phyloP scores from a whole-genome alignment of 2,113 vertebrate genomes.

The Spilogale gracilis region DNA sequence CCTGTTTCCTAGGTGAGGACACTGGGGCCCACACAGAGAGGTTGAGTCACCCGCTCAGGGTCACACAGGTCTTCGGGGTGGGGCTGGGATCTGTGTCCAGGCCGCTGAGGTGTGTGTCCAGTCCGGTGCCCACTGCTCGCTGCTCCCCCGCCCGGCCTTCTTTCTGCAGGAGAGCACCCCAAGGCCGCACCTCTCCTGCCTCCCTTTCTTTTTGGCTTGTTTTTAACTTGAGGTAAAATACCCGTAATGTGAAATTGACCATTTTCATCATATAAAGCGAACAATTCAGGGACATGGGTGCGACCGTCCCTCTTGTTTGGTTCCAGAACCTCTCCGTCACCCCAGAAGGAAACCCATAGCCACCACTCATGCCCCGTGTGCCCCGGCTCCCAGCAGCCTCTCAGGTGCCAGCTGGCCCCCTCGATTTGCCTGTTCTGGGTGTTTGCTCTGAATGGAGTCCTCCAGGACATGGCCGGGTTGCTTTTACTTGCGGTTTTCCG shows the following conservation, averaged over 20 bases:
- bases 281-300: neutral
- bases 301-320: neutral
- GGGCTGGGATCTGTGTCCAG: neutral
- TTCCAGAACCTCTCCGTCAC: neutral
- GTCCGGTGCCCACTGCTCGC: neutral
- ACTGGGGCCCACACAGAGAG: neutral
- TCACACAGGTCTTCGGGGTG: neutral
- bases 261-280: neutral
- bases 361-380: neutral
- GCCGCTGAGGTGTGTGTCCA: neutral
- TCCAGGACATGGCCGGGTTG: neutral
- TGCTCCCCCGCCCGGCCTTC: neutral
- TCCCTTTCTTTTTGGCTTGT: neutral
- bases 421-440: neutral
- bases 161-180: neutral
- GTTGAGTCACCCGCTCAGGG: neutral
- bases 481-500: neutral
- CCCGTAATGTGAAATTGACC: neutral
- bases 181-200: accelerated
- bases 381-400: neutral
- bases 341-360: neutral
- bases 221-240: neutral
- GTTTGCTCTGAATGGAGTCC: neutral
- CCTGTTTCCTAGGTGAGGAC: neutral
- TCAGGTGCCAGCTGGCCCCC: neutral